phyloP scores from a whole-genome alignment of 2,797 vertebrate species.

The Lophotriccus pileatus region DNA sequence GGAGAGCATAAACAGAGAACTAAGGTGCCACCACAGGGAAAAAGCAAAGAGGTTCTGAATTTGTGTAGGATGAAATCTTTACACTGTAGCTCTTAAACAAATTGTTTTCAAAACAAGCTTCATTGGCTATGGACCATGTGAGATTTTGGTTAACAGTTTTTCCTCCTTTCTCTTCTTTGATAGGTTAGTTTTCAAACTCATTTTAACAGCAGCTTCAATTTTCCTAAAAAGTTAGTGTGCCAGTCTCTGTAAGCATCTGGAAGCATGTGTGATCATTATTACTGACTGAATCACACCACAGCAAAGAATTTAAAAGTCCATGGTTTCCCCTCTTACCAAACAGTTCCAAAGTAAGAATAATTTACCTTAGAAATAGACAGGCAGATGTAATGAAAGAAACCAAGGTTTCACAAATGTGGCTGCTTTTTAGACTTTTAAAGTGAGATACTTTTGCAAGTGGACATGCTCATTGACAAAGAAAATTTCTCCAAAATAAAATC shows the following conservation, averaged over 20 bases:
- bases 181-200: not conserved
- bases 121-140: not conserved
- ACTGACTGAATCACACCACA: not conserved
- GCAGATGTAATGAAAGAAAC: not conserved
- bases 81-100: not conserved
- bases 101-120: not conserved
- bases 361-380: not conserved
- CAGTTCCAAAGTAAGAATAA: not conserved
- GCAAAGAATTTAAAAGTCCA: not conserved
- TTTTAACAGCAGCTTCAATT: not conserved
- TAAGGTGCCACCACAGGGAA: not conserved
- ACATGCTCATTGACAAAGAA: not conserved
- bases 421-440: not conserved
- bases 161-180: not conserved
- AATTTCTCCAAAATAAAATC: not conserved
- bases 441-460: not conserved
- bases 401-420: not conserved
- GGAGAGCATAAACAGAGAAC: not conserved
- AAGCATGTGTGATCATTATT: not conserved
- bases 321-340: not conserved
- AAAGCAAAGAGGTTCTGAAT: not conserved
- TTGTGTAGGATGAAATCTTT: not conserved
- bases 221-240: not conserved
- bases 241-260: not conserved
- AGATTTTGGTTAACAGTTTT: not conserved